Evolutionary conservation across 2,888 invertebrate species (phyloP), one percentile per base, ranked within the genome.

Genomic region (Dasypolia templi): DNA sequence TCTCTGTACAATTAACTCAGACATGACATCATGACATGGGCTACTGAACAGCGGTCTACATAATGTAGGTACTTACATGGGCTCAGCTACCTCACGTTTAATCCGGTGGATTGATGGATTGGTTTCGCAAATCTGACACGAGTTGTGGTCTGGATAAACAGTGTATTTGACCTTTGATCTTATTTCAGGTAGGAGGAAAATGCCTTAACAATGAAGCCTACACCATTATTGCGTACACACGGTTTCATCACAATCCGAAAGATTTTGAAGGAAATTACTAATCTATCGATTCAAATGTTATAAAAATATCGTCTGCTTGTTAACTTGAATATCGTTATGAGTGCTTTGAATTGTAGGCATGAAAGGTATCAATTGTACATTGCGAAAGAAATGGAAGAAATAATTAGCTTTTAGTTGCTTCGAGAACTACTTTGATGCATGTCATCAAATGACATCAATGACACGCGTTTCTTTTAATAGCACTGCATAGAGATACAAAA

Each of bases 1-100:
- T 70, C 59, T 46, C 12, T 32, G 46, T 72, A 39, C 51, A 69
- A 78, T 82, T 78, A 79, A 42, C n/a, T 26, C 14, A 26, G 42
- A 53, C 51, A 46, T 64, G 81, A 67, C 66, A 17, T 63, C 77
- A 78, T 26, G 49, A 14, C n/a, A 44, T 49, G 55, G 64, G 0
- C 46, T 61, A 29, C 32, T 61, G 80, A 55, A 39, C 65, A 77
- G 29, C 29, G n/a, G 46, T n/a, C 42, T 39, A n/a, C 1, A 11
- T 35, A 9, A 39, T 39, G 39, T 39, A 56, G 4, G 3, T 32
- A 63, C 11, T 2, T 29, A 46, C 44, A 63, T 26, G 42, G 17
- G 3, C 19, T 32, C 3, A 66, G 1, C 26, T 7, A 65, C 17
- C n/a, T 53, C 35, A 49, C 3, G 44, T 39, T 59, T 58, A 55